phyloP scores from a whole-genome alignment of 2,888 invertebrate species.

The Myopa tessellatipennis region DNA sequence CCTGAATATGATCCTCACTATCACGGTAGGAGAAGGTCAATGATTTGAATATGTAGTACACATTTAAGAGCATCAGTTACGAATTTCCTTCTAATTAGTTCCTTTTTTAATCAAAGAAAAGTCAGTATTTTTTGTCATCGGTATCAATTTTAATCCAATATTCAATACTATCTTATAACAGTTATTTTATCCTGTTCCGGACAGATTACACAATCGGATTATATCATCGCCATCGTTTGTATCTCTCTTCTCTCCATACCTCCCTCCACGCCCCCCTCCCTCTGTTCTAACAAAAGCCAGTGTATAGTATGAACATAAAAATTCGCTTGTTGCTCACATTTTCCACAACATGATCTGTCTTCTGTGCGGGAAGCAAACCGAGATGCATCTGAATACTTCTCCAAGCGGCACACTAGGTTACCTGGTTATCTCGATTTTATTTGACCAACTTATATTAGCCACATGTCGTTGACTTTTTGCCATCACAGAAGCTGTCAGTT shows the following conservation, averaged over 20 bases:
- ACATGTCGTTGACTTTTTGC: conserved; percentile 34
- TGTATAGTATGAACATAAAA: neutral
- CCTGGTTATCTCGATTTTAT: conserved; percentile 29
- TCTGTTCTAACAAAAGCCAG: neutral
- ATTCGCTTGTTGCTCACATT: too few relatives aligned
- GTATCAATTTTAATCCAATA: too few relatives aligned
- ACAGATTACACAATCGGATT: neutral
- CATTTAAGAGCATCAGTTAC: too few relatives aligned
- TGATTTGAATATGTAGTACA: too few relatives aligned
- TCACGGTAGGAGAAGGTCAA: too few relatives aligned
- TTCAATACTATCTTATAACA: too few relatives aligned
- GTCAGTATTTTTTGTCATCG: too few relatives aligned
- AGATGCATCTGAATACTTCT: neutral
- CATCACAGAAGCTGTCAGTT: conserved; percentile 3
- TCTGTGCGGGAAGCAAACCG: neutral
- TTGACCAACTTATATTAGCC: conserved; percentile 31
- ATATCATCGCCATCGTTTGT: neutral
- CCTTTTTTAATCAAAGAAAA: too few relatives aligned
- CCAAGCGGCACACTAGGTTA: conserved; percentile 36
- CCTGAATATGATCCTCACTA: too few relatives aligned
- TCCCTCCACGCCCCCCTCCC: neutral
- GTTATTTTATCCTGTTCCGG: too few relatives aligned
- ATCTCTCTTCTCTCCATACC: neutral
- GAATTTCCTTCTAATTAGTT: too few relatives aligned
- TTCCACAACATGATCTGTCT: neutral